phyloP scores from a whole-genome alignment of 2,113 vertebrate species.

The Rynchops niger region DNA sequence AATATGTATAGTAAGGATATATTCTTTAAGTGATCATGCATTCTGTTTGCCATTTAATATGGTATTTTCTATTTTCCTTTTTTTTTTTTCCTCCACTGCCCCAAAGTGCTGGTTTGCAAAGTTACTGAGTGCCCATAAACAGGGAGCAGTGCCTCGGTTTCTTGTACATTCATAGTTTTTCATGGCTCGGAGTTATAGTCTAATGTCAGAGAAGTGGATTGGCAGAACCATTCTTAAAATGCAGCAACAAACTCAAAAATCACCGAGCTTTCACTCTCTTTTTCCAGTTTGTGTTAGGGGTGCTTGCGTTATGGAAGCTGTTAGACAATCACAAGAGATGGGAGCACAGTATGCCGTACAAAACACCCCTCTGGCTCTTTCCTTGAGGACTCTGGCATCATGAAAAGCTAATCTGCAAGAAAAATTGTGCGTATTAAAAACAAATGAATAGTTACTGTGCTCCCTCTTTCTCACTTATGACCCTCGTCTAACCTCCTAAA shows the following conservation, averaged over 20 bases:
- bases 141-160: background rate
- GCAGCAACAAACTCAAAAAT: background rate
- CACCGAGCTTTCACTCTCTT: background rate
- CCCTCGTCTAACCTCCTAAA: slow-evolving; percentile 51
- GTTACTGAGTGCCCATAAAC: background rate
- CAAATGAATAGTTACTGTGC: background rate
- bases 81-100: background rate
- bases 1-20: background rate
- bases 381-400: background rate
- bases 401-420: slow-evolving; percentile 46
- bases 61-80: background rate
- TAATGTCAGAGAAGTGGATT: background rate
- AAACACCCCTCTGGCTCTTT: background rate
- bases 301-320: background rate
- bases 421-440: slow-evolving; percentile 58
- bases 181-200: background rate
- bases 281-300: background rate
- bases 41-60: background rate
- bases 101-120: background rate
- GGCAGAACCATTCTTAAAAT: background rate
- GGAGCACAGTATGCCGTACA: background rate
- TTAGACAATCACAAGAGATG: background rate
- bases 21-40: background rate
- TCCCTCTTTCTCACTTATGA: slow-evolving; percentile 59
- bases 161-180: background rate